Conservation (phyloP, 2,888 invertebrate species). For the Halocaridina rubra region DNA sequence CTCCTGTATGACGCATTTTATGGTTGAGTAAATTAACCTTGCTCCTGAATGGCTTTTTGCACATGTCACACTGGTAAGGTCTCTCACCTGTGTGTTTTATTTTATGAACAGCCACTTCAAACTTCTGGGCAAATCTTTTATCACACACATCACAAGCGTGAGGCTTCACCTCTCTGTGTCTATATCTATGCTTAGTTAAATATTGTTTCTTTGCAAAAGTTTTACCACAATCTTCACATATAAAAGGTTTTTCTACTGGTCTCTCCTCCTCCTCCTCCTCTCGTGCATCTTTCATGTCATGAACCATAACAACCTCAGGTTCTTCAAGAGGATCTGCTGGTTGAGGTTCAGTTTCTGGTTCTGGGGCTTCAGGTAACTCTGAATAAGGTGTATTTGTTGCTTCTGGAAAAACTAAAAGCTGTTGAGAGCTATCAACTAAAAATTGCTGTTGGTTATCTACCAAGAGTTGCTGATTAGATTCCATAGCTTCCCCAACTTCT, state of each 20-base stretch:
- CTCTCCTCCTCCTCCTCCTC: constrained; percentile 52
- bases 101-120: constrained; percentile 63
- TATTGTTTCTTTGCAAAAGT: constrained; percentile 63
- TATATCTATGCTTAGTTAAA: constrained; percentile 61
- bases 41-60: constrained; percentile 63
- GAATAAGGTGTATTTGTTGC: constrained; percentile 47
- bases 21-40: constrained; percentile 63
- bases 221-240: constrained; percentile 53
- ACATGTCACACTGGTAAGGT: constrained; percentile 62
- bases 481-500: constrained; percentile 56
- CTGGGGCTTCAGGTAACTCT: constrained; percentile 36
- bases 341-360: constrained; percentile 31
- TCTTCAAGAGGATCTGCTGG: constrained; percentile 15
- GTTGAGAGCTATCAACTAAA: constrained; percentile 56
- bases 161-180: constrained; percentile 62
- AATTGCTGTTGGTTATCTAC: constrained; percentile 62
- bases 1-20: constrained; percentile 62
- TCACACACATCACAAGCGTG: constrained; percentile 62
- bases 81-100: constrained; percentile 64
- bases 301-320: constrained; percentile 36
- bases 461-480: constrained; percentile 47
- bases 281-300: constrained; percentile 31
- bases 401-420: constrained; percentile 60
- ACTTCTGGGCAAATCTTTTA: constrained; percentile 64
- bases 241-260: constrained; percentile 45